Evolutionary conservation across 2,113 vertebrate genomes (phyloP).

Genomic region (Albula glossodonta): DNA sequence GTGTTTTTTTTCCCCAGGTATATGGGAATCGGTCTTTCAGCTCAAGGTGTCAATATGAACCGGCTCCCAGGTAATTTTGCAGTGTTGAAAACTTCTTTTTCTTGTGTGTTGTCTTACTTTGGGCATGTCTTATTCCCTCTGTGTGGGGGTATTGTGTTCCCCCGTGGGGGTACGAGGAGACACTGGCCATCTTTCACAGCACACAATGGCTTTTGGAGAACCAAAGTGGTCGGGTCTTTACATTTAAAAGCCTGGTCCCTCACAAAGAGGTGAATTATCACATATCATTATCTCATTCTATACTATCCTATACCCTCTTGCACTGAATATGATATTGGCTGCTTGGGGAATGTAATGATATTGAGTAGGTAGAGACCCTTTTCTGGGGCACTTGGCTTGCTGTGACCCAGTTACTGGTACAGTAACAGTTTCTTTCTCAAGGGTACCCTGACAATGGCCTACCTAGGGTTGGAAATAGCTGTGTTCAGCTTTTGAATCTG

Average conservation of each 20-base stretch:
- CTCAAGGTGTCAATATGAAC: conserved; percentile 99
- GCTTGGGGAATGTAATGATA: not conserved
- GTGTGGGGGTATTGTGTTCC: too few relatives aligned
- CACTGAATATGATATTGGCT: not conserved
- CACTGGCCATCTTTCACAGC: too few relatives aligned
- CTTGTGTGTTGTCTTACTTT: not conserved
- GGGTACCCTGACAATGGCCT: not conserved
- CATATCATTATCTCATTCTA: too few relatives aligned
- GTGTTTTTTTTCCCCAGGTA: conserved; percentile 76
- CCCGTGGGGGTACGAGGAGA: too few relatives aligned
- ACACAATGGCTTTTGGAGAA: too few relatives aligned
- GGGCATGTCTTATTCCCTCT: not conserved
- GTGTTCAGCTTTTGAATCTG: not conserved
- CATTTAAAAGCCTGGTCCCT: too few relatives aligned
- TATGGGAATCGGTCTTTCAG: conserved; percentile 98
- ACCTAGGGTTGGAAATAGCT: not conserved
- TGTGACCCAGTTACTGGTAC: too few relatives aligned
- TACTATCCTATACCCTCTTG: too few relatives aligned
- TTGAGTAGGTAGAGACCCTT: not conserved
- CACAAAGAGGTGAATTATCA: not conserved
- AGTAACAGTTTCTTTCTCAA: not conserved
- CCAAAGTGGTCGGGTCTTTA: too few relatives aligned
- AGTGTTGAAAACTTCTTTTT: not conserved
- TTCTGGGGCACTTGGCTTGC: not conserved
- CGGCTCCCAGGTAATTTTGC: conserved; percentile 88